Conservation (phyloP, 2,113 vertebrate genomes). For the Fukomys damarensis region DNA sequence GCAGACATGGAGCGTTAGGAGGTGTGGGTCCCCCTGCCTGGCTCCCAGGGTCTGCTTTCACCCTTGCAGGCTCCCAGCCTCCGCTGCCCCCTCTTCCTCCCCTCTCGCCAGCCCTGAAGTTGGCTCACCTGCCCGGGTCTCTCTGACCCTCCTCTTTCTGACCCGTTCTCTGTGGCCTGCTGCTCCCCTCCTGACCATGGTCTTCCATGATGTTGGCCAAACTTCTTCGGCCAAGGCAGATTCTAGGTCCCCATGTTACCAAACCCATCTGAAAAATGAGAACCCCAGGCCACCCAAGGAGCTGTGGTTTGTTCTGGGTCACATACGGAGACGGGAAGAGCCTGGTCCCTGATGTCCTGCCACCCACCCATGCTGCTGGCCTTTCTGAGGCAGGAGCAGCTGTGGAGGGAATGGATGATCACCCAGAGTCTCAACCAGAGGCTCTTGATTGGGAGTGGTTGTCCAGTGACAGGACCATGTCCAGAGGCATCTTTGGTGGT, state of each 20-base stretch:
- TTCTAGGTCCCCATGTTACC: neutral
- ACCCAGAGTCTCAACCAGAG: neutral
- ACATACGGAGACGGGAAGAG: neutral
- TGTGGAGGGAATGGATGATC: neutral
- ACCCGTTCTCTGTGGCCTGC: neutral
- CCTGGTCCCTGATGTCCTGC: neutral
- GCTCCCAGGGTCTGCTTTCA: neutral
- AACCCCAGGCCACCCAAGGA: neutral
- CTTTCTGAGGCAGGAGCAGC: neutral
- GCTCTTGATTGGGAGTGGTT: neutral
- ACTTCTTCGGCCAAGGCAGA: neutral
- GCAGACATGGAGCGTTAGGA: neutral
- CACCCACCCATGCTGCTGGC: neutral
- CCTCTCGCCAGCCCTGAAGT: no score
- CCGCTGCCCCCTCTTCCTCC: neutral
- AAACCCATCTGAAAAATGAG: neutral
- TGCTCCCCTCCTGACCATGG: neutral
- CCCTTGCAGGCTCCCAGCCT: neutral
- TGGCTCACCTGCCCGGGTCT: neutral
- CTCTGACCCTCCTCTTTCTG: neutral
- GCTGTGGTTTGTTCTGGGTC: neutral
- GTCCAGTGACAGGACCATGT: fast-evolving
- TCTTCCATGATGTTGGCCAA: neutral
- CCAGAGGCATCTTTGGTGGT: neutral
- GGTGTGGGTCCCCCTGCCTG: fast-evolving